phyloP scores from a whole-genome alignment of 64 coral and sea anemone species.

The Porites australiensis region DNA sequence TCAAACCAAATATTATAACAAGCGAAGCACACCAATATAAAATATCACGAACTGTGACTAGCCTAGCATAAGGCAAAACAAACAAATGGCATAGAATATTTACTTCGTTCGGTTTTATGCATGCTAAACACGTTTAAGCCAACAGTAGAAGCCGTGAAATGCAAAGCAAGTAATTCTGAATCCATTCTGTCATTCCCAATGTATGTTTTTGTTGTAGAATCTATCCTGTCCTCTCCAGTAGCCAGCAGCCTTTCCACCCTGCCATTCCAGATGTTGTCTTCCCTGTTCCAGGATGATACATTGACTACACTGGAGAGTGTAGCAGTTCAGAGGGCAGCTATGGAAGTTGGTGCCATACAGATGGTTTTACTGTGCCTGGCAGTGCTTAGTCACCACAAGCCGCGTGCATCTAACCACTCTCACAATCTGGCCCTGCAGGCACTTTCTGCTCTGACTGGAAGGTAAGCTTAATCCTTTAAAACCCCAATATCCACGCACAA shows the following conservation, averaged over 20 bases:
- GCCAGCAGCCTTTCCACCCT: slow-evolving; percentile 84
- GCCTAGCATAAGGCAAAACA: no score
- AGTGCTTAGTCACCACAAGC: slow-evolving; percentile 95
- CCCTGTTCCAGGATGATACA: slow-evolving; percentile 61
- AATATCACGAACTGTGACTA: no score
- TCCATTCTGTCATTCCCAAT: background rate
- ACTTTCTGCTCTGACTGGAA: slow-evolving; percentile 82
- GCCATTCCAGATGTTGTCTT: slow-evolving; percentile 81
- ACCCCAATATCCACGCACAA: background rate
- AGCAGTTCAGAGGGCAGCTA: slow-evolving; percentile 60
- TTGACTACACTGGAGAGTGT: slow-evolving; percentile 56
- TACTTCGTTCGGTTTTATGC: no score
- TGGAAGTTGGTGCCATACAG: slow-evolving; percentile 90
- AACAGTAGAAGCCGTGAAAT: no score
- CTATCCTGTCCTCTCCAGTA: slow-evolving; percentile 67
- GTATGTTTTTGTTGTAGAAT: slow-evolving; percentile 29
- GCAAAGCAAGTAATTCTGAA: no score
- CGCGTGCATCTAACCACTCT: slow-evolving; percentile 55
- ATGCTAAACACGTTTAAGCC: no score
- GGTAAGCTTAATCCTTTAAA: slow-evolving; percentile 14
- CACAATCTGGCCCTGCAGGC: slow-evolving; percentile 81
- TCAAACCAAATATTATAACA: no score
- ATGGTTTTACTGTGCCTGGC: slow-evolving; percentile 90
- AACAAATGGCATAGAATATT: no score
- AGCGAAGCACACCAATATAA: no score